Evolutionary conservation across 2,888 invertebrate genomes (phyloP), one percentile per base, ranked within the genome.

Genomic region (Meiosimyza decipiens): DNA sequence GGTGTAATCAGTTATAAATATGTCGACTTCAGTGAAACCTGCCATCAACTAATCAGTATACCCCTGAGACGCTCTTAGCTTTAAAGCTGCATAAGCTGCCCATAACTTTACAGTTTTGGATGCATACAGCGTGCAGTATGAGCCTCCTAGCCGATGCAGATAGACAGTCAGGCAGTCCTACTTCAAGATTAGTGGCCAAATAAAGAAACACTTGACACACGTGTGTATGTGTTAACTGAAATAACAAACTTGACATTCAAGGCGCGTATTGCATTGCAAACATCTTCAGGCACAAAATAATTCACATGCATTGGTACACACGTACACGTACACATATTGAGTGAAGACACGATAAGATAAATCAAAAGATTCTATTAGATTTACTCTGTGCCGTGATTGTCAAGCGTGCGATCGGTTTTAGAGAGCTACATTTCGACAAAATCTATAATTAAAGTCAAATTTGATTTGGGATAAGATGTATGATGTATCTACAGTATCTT

Each of bases 161-260:
- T 40, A 40, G 40, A 40, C 40, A 40, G 9, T 40, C 6, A 40
- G 40, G 40, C 40, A 40, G 40, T 40, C 40, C 6, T 40, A 40
- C 40, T 9, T 40, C 40, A 40, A 9, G 9, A 6, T 9, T 40
- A 7, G 40, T 40, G 40, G 40, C 40, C 40, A 6, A 40, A 40
- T 40, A 40, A 6, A 9, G 40, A 40, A 40, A 9, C 6, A 28
- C 28, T 28, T 57, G 13, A 11, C 28, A 6, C 28, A 28, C 12
- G 12, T 18, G 11, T 55, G 18, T 55, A 57, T 57, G 28, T 18
- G 22, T 57, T 28, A 18, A 57, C 13, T 15, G 28, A 57, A 57
- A 12, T 57, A 15, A 57, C 57, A 57, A 57, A 57, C 57, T 57
- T 57, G 57, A 57, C 57, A 57, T 57, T 57, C 57, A 57, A 28